Base-by-base conservation (phyloP, 2,888 invertebrate species). In the Parnassius orleans region DNA sequence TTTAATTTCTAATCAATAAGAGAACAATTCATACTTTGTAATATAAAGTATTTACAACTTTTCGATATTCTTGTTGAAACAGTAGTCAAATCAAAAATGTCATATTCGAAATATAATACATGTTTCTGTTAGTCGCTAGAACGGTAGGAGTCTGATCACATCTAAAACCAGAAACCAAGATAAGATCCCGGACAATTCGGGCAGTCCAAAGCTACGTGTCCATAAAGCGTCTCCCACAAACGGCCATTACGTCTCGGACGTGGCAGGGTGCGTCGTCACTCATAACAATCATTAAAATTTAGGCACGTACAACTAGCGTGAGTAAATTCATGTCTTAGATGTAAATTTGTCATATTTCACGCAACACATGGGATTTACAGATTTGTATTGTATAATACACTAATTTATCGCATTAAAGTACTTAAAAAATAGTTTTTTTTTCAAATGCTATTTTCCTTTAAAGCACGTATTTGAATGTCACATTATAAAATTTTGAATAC, bases 321-420 rank as follows among this genome's bases (percentile, higher is more conserved):
- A 65, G 67, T 69, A 67, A 72, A 74, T 71, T 69, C 68, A 73
- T 72, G 65, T 67, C 70, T 67, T 71, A 66, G 71, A 72, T 72
- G 73, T 76, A 75, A 77, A 83, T 82, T 81, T 82, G 83, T 84
- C 79, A 81, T 69, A 81, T 83, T 83, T 86, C 80, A 85, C 84
- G 80, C 84, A 75, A 75, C 75, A 72, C 74, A 75, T 73, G 74
- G 33, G 43, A 52, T 42, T 47, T n/a, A n/a, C n/a, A n/a, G n/a
- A n/a, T n/a, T n/a, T n/a, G n/a, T n/a, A n/a, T 46, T 52, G 56
- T 56, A 33, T 33, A 33, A 33, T 7, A 33, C 33, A 33, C 33
- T 7, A 33, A 33, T 33, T 7, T 33, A 33, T 33, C 1, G 33
- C 33, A 33, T 33, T 33, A 33, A 5, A 33, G 33, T 33, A 7